These are phyloP conservation scores for Lasaia peninsularis DNA, from an alignment of 1,140 invertebrate genomes.

Conservation along the genomic window DNA sequence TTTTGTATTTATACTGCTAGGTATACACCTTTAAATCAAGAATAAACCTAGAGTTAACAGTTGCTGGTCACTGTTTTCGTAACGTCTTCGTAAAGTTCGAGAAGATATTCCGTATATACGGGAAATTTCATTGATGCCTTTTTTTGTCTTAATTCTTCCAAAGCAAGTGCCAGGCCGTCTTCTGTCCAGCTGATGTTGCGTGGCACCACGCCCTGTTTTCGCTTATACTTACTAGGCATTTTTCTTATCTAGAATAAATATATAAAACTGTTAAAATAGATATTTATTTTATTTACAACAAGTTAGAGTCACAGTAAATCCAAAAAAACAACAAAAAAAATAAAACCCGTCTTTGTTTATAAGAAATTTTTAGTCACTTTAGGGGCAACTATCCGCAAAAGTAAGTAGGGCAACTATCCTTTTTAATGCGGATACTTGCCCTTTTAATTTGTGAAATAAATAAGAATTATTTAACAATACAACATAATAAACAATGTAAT, in stretches of 20 bases:
- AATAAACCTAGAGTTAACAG: conserved; percentile 23
- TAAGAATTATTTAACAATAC: no score
- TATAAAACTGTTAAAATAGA: conserved; percentile 16
- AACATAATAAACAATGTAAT: no score
- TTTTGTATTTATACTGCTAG: no score
- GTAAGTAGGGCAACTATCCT: no score
- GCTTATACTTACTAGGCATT: conserved; percentile 80
- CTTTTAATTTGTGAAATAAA: no score
- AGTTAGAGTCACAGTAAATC: conserved; percentile 8
- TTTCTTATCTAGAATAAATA: conserved; percentile 44
- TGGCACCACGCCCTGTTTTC: conserved; percentile 31
- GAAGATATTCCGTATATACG: conserved; percentile 30
- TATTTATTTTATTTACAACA: conserved; percentile 17
- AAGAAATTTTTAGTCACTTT: no score
- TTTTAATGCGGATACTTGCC: no score
- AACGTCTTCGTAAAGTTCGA: conserved; percentile 34
- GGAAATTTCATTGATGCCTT: conserved; percentile 32
- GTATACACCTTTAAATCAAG: no score
- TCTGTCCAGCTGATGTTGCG: conserved; percentile 33
- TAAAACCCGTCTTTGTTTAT: no score
- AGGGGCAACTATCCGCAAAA: no score
- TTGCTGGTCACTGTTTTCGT: conserved; percentile 24
- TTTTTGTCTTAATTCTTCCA: conserved; percentile 34
- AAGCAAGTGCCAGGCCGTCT: conserved; percentile 31
- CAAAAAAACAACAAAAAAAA: no score